Evolutionary conservation across 64 coral and sea anemone species (phyloP).

Genomic region (Montipora foliosa): DNA sequence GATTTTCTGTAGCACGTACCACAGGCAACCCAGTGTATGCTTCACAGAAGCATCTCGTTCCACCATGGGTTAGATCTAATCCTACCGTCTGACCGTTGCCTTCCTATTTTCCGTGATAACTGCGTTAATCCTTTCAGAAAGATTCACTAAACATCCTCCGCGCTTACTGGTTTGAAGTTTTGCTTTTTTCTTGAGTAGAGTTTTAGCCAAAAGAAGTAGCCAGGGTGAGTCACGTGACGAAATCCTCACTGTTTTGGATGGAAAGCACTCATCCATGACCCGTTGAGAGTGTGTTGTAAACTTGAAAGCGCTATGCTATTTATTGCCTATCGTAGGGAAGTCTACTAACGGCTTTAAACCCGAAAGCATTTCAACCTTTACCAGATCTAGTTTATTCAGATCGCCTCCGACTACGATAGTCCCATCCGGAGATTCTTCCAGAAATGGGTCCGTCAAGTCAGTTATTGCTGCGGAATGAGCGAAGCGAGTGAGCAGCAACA

Average conservation of each 20-base stretch:
- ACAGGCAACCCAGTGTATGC: too few species aligned
- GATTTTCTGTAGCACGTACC: too few species aligned
- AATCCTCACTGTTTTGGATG: constrained; percentile 45
- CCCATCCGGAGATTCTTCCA: too few species aligned
- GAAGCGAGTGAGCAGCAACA: too few species aligned
- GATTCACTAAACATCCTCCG: too few species aligned
- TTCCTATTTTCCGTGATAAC: constrained; percentile 13
- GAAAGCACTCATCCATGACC: constrained; percentile 47
- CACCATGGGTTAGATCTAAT: constrained; percentile 47
- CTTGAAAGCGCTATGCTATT: constrained; percentile 6
- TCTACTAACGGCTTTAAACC: constrained; percentile 28
- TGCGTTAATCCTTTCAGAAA: too few species aligned
- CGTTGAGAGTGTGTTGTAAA: background rate
- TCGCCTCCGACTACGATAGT: too few species aligned
- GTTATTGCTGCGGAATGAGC: too few species aligned
- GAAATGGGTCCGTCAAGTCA: too few species aligned
- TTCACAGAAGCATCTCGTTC: too few species aligned
- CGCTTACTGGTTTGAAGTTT: background rate
- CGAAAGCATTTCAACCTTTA: too few species aligned
- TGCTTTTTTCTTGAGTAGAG: constrained; percentile 54
- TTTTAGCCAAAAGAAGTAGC: constrained; percentile 57
- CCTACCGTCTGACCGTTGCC: background rate
- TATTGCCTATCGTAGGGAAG: constrained; percentile 59
- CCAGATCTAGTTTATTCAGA: too few species aligned
- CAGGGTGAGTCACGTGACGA: constrained; percentile 62